A percentile compares a stretch with the other conserved stretches of the same genome.
These are phyloP conservation scores for Anarhynchus alexandrinus DNA, from an alignment of 2,113 vertebrate genomes.

Conservation along the genomic window DNA sequence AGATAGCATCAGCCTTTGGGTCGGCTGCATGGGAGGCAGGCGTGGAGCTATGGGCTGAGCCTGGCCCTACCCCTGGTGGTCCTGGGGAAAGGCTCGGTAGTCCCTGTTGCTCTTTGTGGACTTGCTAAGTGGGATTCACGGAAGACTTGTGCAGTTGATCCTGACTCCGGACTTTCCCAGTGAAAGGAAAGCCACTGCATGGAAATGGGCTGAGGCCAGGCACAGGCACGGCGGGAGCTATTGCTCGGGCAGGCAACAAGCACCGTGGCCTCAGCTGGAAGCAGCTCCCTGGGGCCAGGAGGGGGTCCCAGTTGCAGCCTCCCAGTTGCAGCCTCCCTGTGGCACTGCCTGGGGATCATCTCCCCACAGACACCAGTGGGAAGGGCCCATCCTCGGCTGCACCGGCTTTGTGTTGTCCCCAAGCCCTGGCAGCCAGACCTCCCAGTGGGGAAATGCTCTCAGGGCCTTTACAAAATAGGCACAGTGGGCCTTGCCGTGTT, in stretches of 20 bases:
- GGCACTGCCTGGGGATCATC: neutral
- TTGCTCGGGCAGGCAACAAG: neutral
- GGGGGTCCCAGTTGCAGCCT: neutral
- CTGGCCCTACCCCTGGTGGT: neutral
- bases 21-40: accelerated
- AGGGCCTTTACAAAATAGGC: neutral
- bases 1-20: neutral
- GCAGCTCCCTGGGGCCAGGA: neutral
- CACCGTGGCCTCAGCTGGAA: neutral
- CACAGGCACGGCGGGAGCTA: neutral
- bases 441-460: accelerated
- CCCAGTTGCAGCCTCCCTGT: neutral
- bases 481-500: neutral
- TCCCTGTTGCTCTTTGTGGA: neutral
- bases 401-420: neutral
- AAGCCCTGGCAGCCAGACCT: neutral
- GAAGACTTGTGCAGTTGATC: neutral
- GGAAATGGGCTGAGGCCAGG: neutral
- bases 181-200: neutral
- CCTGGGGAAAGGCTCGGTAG: accelerated
- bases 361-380: neutral
- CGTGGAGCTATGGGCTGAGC: neutral
- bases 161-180: neutral
- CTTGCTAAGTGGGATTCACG: neutral
- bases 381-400: neutral